Conservation (phyloP, 2,113 vertebrate genomes). For the Gorsachius goisagi region DNA sequence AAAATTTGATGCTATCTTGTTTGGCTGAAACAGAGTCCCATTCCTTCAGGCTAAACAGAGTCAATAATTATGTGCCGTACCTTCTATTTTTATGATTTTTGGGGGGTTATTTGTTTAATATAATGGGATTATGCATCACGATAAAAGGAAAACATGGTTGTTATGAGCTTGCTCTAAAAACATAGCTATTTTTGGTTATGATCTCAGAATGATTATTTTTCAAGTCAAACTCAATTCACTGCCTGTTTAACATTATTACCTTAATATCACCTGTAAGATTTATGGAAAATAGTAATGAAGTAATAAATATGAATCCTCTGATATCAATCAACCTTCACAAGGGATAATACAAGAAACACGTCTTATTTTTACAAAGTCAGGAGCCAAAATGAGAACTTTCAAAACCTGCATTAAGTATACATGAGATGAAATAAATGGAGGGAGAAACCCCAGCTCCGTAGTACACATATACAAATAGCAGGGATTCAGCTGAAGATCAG, state of each 20-base stretch:
- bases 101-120: not conserved
- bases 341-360: not conserved
- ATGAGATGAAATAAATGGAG: not conserved
- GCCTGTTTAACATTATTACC: not conserved
- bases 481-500: not conserved
- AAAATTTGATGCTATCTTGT: slow-evolving; percentile 36
- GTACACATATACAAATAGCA: too few species aligned
- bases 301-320: not conserved
- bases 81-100: not conserved
- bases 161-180: not conserved
- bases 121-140: not conserved
- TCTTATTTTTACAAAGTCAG: not conserved
- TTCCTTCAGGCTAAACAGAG: not conserved
- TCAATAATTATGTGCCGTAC: slow-evolving; percentile 32
- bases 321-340: not conserved
- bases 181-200: not conserved
- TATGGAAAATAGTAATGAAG: not conserved
- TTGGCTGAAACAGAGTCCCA: not conserved
- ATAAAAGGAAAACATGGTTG: not conserved
- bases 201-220: not conserved
- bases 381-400: not conserved
- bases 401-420: not conserved
- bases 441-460: not conserved
- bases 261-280: not conserved
- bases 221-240: not conserved